Evolutionary conservation across 2,888 invertebrate genomes (phyloP).

Genomic region (Mimachlamys varia): DNA sequence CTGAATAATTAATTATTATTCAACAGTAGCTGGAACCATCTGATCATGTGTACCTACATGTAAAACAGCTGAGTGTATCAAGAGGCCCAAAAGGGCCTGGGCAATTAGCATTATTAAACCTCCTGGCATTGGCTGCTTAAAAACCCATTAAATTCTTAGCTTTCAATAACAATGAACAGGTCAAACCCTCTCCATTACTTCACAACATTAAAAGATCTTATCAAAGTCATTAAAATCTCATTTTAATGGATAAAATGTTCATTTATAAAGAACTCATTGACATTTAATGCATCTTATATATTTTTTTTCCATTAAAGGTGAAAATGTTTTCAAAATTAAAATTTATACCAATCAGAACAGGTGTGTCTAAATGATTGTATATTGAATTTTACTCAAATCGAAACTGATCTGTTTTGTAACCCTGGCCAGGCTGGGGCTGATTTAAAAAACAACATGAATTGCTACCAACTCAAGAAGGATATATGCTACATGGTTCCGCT

Average conservation of each 20-base stretch:
- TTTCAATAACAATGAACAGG: background rate
- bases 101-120: background rate
- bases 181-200: too few species aligned
- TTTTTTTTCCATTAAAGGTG: too few species aligned
- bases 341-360: too few species aligned
- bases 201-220: too few species aligned
- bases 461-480: background rate
- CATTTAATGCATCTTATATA: too few species aligned
- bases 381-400: background rate
- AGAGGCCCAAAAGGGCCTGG: background rate
- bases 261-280: too few species aligned
- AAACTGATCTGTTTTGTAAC: background rate
- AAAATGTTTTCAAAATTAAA: too few species aligned
- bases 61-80: background rate
- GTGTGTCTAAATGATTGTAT: too few species aligned
- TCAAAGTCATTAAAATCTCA: too few species aligned
- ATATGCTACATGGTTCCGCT: background rate
- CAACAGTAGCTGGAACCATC: background rate
- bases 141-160: background rate
- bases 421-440: background rate
- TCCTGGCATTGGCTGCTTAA: background rate
- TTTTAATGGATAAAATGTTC: too few species aligned
- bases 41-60: constrained; percentile 9
- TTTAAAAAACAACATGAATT: too few species aligned
- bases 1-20: background rate